phyloP scores from a whole-genome alignment of 2,797 vertebrate genomes.

The Thaleichthys pacificus region DNA sequence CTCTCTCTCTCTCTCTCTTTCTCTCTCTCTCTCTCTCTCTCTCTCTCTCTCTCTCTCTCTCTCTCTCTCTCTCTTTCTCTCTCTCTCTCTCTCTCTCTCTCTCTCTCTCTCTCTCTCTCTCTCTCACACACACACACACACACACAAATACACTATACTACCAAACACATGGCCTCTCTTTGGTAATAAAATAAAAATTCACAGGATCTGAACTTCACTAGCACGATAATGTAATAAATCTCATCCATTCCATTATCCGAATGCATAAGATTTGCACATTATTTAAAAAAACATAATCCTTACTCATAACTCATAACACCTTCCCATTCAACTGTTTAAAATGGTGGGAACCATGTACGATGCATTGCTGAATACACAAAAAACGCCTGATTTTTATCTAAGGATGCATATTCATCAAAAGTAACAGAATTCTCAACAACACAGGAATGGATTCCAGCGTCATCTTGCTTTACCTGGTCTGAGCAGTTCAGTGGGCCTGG shows the following conservation, averaged over 20 bases:
- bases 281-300: background rate
- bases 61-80: too few species aligned
- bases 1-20: too few species aligned
- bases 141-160: slow-evolving; percentile 10
- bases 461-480: background rate
- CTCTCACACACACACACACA: slow-evolving; percentile 10
- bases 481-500: slow-evolving; percentile 9
- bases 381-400: too few species aligned
- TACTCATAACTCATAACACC: slow-evolving; percentile 12
- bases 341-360: background rate
- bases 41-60: too few species aligned
- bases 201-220: slow-evolving; percentile 8
- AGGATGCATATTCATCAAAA: too few species aligned
- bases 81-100: too few species aligned
- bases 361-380: background rate
- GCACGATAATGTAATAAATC: slow-evolving; percentile 8
- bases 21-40: too few species aligned
- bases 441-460: too few species aligned
- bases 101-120: background rate
- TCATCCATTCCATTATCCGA: slow-evolving; percentile 7
- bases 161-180: background rate
- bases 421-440: too few species aligned
- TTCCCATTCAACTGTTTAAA: background rate
- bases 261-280: background rate
- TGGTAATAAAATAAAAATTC: slow-evolving; percentile 22